Conservation (phyloP, 2,113 vertebrate genomes). For the Gymnogyps californianus region DNA sequence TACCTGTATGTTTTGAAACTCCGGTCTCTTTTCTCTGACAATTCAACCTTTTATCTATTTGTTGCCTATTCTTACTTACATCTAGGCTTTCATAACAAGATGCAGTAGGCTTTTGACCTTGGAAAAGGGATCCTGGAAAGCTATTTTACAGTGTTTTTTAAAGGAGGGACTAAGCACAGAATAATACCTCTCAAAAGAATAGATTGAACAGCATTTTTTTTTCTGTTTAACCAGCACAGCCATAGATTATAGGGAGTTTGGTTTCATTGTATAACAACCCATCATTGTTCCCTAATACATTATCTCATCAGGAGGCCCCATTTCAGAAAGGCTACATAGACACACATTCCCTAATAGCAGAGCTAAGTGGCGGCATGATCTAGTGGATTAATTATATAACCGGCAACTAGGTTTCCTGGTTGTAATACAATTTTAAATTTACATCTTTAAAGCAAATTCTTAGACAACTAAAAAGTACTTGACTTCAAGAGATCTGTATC, state of each 20-base stretch:
- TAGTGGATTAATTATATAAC: conserved; percentile 50
- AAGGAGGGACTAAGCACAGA: neutral
- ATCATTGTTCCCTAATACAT: conserved; percentile 12
- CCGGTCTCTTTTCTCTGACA: neutral
- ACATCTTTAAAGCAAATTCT: neutral
- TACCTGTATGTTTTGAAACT: neutral
- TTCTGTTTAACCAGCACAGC: conserved; percentile 36
- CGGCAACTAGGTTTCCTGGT: neutral
- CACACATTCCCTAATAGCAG: conserved; percentile 1
- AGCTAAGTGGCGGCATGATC: conserved; percentile 8
- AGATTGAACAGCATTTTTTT: neutral
- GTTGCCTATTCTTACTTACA: neutral
- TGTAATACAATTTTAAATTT: neutral
- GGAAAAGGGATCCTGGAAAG: neutral
- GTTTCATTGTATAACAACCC: conserved; percentile 18
- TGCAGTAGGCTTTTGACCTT: neutral
- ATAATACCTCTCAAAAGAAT: neutral
- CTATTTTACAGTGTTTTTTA: neutral
- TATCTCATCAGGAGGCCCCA: conserved; percentile 45
- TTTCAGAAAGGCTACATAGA: neutral
- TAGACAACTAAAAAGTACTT: neutral
- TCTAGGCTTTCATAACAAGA: neutral
- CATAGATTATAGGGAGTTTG: conserved; percentile 3
- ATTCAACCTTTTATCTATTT: neutral
- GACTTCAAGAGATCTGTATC: neutral